Conservation (phyloP, 2,888 invertebrate species). For the Diabrotica balteata region DNA sequence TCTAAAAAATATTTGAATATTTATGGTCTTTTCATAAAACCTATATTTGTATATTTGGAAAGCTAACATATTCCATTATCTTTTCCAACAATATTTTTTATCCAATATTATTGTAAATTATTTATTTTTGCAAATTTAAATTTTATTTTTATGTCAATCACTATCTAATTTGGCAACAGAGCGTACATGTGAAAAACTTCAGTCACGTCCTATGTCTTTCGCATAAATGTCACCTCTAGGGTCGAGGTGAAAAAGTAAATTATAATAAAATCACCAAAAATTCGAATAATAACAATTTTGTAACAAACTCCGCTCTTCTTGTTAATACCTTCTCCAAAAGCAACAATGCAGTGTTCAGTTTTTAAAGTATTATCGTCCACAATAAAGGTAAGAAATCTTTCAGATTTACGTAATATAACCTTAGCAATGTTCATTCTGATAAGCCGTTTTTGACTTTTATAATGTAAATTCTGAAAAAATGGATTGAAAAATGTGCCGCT, state of each 20-base stretch:
- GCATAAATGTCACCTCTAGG: conserved; percentile 19
- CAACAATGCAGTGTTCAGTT: conserved; percentile 62
- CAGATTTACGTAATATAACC: conserved; percentile 25
- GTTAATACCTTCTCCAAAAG: conserved; percentile 4
- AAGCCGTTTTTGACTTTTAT: not conserved
- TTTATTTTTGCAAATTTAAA: not conserved
- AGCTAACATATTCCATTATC: no score
- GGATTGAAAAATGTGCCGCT: no score
- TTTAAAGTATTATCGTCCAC: conserved; percentile 60
- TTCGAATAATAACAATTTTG: conserved; percentile 10
- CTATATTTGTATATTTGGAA: no score
- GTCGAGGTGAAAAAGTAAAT: conserved; percentile 13
- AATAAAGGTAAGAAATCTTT: conserved; percentile 57
- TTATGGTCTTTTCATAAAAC: no score
- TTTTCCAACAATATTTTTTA: no score
- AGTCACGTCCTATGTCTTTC: no score
- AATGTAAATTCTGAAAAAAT: no score
- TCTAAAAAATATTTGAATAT: no score
- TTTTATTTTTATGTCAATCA: not conserved
- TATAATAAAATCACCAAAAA: conserved; percentile 10
- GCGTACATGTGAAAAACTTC: no score
- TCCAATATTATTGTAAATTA: not conserved
- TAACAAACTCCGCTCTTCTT: conserved; percentile 7
- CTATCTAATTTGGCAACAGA: no score
- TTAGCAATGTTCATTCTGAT: not conserved